Conservation (phyloP, 2,888 invertebrate genomes). For the Zeuzera pyrina region DNA sequence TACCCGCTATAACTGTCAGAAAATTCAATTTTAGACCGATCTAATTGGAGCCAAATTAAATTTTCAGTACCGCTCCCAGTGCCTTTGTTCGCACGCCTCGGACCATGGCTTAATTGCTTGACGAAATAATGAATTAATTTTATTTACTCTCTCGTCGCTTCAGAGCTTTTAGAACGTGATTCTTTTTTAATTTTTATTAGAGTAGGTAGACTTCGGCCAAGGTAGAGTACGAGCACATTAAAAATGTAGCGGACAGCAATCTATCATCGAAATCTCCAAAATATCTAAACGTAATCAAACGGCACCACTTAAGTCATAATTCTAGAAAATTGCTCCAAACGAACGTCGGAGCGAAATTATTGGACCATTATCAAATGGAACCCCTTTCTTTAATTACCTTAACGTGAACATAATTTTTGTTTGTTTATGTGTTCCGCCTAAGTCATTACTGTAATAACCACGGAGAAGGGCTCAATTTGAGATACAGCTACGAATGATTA, state of each 20-base stretch:
- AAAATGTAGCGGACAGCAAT: slow-evolving; percentile 24
- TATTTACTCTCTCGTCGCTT: slow-evolving; percentile 31
- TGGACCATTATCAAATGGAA: slow-evolving; percentile 59
- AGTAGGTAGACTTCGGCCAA: too few species aligned
- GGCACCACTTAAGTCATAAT: slow-evolving; percentile 51
- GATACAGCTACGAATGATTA: slow-evolving; percentile 42
- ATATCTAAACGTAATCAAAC: slow-evolving; percentile 47
- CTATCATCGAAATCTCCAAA: slow-evolving; percentile 43
- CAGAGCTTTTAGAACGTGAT: too few species aligned
- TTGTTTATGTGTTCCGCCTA: slow-evolving; percentile 54
- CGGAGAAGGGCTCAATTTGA: slow-evolving; percentile 43
- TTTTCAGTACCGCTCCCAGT: slow-evolving; percentile 48
- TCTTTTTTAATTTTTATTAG: neutral
- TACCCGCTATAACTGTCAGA: slow-evolving; percentile 57
- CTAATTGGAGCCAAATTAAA: slow-evolving; percentile 66
- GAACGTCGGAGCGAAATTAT: slow-evolving; percentile 51
- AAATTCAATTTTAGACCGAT: slow-evolving; percentile 61
- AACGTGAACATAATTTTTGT: slow-evolving; percentile 58
- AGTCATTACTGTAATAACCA: slow-evolving; percentile 58
- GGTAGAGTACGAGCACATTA: neutral
- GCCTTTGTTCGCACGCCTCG: slow-evolving; percentile 51
- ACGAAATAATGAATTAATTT: slow-evolving; percentile 53
- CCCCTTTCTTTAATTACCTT: slow-evolving; percentile 70
- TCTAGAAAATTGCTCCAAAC: slow-evolving; percentile 57
- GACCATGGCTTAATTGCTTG: slow-evolving; percentile 50